Base-by-base conservation (phyloP, 2,888 invertebrate species). In the Colletes collaris region DNA sequence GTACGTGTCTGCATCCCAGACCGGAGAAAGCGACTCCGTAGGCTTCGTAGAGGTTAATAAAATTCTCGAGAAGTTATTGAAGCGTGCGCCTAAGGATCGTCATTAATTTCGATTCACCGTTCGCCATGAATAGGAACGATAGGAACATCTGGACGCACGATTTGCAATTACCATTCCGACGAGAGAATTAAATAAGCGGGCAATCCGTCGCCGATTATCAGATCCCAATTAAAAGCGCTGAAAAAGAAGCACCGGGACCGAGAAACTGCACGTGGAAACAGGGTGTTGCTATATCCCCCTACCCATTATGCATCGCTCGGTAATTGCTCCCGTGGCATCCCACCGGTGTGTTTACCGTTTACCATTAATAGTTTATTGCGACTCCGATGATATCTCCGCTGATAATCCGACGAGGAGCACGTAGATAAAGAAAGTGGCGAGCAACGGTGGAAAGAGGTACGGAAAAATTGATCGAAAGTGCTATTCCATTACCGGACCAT, bases 131-230 rank as follows among this genome's bases (percentile, higher is more conserved):
- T 46, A 46, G 44, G 0, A 46, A 46, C 44, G 44, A 46, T 46
- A 46, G 44, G 44, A 49, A n/a, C 50, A 64, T 53, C 53, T 64
- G 64, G 46, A 49, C 37, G 37, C n/a, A 37, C 52, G 52, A 64
- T 53, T 64, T n/a, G 64, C 16, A 53, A 66, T 66, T 27, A 8
- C 13, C 55, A 55, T 55, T 44, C 13, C 55, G 19, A 16, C 27
- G 58, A 40, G 27, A 50, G 71, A 53, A 72, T 68, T 52, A 79
- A 79, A 68, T 64, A 76, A 79, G 49, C 50, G n/a, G 27, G 68
- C 64, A 79, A 79, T 76, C 71, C 63, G 68, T 79, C 76, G 68
- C n/a, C 72, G 67, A 79, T 79, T 76, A 79, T 79, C 79, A 72
- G 79, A 79, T 79, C 63, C 67, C 63, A 79, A 79, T 79, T 76